Base-by-base conservation (phyloP, 2,797 vertebrate genomes). In the Huso huso region DNA sequence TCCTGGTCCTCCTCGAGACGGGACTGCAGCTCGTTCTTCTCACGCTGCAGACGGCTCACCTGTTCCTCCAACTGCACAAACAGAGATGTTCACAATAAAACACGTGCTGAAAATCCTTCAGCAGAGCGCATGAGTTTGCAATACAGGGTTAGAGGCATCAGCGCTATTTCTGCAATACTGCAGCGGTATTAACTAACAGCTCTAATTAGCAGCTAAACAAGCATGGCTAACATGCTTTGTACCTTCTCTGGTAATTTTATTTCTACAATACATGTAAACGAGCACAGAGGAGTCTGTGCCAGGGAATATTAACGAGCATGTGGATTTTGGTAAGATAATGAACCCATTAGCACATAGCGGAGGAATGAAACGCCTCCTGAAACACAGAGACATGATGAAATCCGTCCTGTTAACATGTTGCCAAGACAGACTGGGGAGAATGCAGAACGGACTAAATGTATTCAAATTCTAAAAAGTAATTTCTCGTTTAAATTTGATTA, bases 1-100 rank as follows among this genome's bases (percentile, higher is more conserved):
- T 99, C 96, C 81, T 98, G 96, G 76, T 99, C 96, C 66, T 98
- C 96, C 75, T 99, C 96, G 82, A 95, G 89, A 48, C 94, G 88
- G 51, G 92, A 95, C 86, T 97, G 96, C 63, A 96, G 80, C 75
- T 99, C 95, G 0, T 98, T 97, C 83, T 96, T 98, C 84, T 98
- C 96, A 59, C 96, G 87, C 79, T 98, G 96, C 68, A 96, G 79
- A 61, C 96, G 94, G 77, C 95, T 96, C 82, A 97, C 74, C 86
- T 99, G 96, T 77, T 97, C 96, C 79, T 98, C 95, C 85, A 98
- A 87, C 96, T 98, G 84, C 2, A 69, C 10, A 72, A 57, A 75
- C 7, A 74, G n/a, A 74, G 51, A 67, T 7, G 18, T 15, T 37
- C 8, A 11, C 4, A 68, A 50, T 49, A 12, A 51, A 55, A 66